Conservation (phyloP, 1,140 invertebrate genomes). For the Globodera ellingtonae region DNA sequence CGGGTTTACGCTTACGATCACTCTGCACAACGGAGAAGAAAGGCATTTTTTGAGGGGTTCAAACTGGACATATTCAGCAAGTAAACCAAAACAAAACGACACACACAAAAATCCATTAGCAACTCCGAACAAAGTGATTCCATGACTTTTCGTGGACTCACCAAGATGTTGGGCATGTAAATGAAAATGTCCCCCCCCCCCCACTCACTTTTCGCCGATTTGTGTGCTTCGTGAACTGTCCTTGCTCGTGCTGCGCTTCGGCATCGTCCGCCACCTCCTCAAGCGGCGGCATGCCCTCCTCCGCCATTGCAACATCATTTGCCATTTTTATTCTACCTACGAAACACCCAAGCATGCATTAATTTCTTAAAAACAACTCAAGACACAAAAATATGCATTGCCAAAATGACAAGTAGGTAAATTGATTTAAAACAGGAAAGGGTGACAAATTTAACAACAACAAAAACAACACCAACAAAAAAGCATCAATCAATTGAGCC, state of each 20-base stretch:
- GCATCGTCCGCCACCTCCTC: slow-evolving; percentile 50
- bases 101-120: no score
- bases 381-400: slow-evolving; percentile 8
- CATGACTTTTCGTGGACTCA: no score
- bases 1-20: slow-evolving; percentile 20
- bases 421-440: slow-evolving; percentile 32
- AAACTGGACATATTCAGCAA: not conserved
- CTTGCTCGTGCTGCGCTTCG: not conserved
- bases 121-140: no score
- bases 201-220: not conserved
- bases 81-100: not conserved
- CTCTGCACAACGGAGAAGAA: not conserved
- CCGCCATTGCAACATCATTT: slow-evolving; percentile 21
- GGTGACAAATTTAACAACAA: slow-evolving; percentile 31
- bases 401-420: slow-evolving; percentile 26
- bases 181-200: not conserved
- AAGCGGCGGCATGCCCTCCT: slow-evolving; percentile 58
- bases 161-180: not conserved
- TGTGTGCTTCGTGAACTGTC: not conserved
- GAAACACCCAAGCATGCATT: slow-evolving; percentile 15
- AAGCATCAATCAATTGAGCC: slow-evolving; percentile 40
- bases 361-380: slow-evolving; percentile 38
- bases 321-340: slow-evolving; percentile 36
- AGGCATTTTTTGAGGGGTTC: no score
- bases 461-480: slow-evolving; percentile 42